phyloP scores from a whole-genome alignment of 2,888 invertebrate genomes.

The Silvanus unidentatus region DNA sequence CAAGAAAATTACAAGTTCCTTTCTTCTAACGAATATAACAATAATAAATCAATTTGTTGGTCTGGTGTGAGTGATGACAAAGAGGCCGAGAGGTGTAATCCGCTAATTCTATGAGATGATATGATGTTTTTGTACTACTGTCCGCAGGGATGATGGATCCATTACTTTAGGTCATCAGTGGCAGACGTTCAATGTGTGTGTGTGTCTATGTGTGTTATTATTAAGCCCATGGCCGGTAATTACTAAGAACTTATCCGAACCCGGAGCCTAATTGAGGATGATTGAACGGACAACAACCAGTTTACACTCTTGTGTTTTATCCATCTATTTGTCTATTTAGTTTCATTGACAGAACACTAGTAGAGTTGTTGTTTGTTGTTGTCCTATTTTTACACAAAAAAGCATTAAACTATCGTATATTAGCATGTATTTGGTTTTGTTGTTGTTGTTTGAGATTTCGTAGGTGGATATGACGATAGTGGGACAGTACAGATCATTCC shows the following conservation, averaged over 20 bases:
- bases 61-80: conserved; percentile 35
- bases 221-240: conserved; percentile 37
- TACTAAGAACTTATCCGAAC: conserved; percentile 42
- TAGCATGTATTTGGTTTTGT: too few species aligned
- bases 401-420: too few species aligned
- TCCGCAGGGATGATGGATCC: conserved; percentile 50
- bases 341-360: conserved; percentile 2
- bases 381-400: too few species aligned
- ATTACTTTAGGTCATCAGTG: conserved; percentile 47
- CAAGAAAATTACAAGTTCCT: too few species aligned
- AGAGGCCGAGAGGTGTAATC: conserved; percentile 31
- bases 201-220: not conserved
- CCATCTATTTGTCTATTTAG: conserved; percentile 1
- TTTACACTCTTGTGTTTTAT: not conserved
- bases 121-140: conserved; percentile 36
- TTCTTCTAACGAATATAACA: conserved; percentile 1
- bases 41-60: conserved; percentile 32
- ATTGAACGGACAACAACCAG: conserved; percentile 38
- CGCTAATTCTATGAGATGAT: conserved; percentile 29
- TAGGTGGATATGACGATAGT: too few species aligned
- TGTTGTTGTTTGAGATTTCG: too few species aligned
- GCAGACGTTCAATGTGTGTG: conserved; percentile 20
- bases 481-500: too few species aligned
- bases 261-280: conserved; percentile 42
- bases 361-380: too few species aligned